Evolutionary conservation across 2,888 invertebrate genomes (phyloP), one percentile per base, ranked within the genome.

Genomic region (Aleiodes testaceus): DNA sequence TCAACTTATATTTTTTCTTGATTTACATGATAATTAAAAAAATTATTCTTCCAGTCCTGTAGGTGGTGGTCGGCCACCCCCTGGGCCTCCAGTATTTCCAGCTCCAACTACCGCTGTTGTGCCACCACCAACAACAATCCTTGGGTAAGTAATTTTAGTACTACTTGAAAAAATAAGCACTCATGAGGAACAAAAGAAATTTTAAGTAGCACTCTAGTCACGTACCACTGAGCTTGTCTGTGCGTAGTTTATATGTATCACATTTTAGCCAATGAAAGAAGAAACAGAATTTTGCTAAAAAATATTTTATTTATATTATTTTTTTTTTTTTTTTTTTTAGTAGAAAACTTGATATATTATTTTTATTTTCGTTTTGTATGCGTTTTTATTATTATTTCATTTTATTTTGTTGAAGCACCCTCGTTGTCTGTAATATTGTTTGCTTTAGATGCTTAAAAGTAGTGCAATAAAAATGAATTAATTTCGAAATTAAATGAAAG

Each of bases 61-160:
- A 49, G 85, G 82, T 72, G 85, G 84, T 69, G 87, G 87, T 45
- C 78, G 87, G 65, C 84, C 85, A 49, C 87, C 86, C 74, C 86
- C 86, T 64, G 87, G 87, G 73, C 87, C 86, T 45, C 85, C 86
- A 69, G 85, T 86, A 63, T 87, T 85, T 76, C 87, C 85, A 14
- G 86, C 87, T 36, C 79, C 87, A 16, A 88, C 89, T 61, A 90
- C 90, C 74, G 91, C 92, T 80, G 91, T 89, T 80, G 90, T 89
- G 82, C 91, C 89, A 78, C 82, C 86, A 55, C 80, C 85, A 55
- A 84, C 81, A 36, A 84, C 85, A 65, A 83, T 86, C 75, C 82
- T 86, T 73, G 85, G 86, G 87, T 87, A 81, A 83, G 83, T 75
- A 69, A 45, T 59, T n/a, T 20, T 16, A 36, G 16, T 22, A 16